Percentiles rank a stretch among this genome's conserved stretches.
phyloP scores from a whole-genome alignment of 1,140 invertebrate species.

The Bombus haemorrhoidalis region DNA sequence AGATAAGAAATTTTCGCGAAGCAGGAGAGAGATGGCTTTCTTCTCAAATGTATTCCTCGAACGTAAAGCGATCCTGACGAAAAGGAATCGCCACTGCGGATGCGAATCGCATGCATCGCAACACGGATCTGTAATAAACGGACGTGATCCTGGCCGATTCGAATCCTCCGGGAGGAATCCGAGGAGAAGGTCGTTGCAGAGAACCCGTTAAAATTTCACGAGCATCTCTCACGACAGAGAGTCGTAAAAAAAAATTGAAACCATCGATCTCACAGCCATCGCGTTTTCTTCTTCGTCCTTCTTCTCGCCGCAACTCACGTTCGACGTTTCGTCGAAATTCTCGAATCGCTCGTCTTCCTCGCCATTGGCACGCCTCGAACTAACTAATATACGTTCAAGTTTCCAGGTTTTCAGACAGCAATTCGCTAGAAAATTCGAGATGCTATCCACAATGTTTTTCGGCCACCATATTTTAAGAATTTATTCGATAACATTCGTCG shows the following conservation, averaged over 20 bases:
- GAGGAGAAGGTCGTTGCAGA: constrained; percentile 56
- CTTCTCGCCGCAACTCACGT: constrained; percentile 33
- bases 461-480: too few species aligned
- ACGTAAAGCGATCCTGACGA: constrained; percentile 55
- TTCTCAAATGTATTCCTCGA: neutral
- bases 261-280: constrained; percentile 67
- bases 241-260: constrained; percentile 75
- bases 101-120: constrained; percentile 56
- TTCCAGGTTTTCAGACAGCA: too few species aligned
- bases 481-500: too few species aligned
- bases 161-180: constrained; percentile 58
- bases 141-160: constrained; percentile 53
- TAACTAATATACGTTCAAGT: too few species aligned
- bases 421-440: too few species aligned
- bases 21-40: neutral
- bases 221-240: constrained; percentile 54
- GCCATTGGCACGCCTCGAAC: too few species aligned
- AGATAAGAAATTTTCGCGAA: too few species aligned
- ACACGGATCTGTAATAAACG: constrained; percentile 67
- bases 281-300: constrained; percentile 11
- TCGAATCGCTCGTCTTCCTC: neutral
- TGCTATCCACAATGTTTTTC: too few species aligned
- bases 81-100: constrained; percentile 30
- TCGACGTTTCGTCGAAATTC: constrained; percentile 35
- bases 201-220: constrained; percentile 72